Percentiles rank a stretch among this genome's conserved stretches.
phyloP scores from a whole-genome alignment of 2,888 invertebrate species.

The Heliconius hortense region DNA sequence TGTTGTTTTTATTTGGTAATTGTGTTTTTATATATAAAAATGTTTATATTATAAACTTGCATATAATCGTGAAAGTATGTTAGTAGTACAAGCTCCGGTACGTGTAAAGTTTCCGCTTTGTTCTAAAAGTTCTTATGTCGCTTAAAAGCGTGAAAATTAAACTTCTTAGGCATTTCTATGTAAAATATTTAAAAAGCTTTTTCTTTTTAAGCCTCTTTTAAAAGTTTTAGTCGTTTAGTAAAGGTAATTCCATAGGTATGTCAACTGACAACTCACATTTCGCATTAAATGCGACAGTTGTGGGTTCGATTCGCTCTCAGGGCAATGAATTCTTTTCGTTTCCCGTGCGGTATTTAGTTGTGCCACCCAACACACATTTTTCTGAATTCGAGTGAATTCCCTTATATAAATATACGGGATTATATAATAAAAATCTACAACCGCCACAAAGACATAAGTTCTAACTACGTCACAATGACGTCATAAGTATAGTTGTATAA shows the following conservation, averaged over 20 bases:
- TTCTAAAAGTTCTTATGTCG: conserved; percentile 5
- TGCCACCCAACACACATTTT: too few species aligned
- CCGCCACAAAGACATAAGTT: too few species aligned
- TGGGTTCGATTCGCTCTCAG: too few species aligned
- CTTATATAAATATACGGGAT: background rate
- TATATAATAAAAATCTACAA: background rate
- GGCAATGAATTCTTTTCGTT: too few species aligned
- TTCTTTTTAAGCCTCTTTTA: background rate
- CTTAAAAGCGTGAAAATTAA: background rate
- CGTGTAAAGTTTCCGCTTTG: background rate
- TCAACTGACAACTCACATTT: too few species aligned
- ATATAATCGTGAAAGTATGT: background rate
- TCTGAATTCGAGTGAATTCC: background rate
- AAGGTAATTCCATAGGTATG: background rate
- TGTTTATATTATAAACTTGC: background rate
- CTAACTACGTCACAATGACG: too few species aligned
- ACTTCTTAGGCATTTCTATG: background rate
- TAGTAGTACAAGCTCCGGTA: conserved; percentile 3
- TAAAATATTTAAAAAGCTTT: background rate
- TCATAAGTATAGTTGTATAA: too few species aligned
- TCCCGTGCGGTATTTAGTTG: too few species aligned
- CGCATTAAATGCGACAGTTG: too few species aligned
- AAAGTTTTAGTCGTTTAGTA: background rate
- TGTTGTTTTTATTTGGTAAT: too few species aligned
- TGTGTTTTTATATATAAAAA: too few species aligned